Conservation (phyloP, 2,888 invertebrate species). For the Brachynemurus nebulosus region DNA sequence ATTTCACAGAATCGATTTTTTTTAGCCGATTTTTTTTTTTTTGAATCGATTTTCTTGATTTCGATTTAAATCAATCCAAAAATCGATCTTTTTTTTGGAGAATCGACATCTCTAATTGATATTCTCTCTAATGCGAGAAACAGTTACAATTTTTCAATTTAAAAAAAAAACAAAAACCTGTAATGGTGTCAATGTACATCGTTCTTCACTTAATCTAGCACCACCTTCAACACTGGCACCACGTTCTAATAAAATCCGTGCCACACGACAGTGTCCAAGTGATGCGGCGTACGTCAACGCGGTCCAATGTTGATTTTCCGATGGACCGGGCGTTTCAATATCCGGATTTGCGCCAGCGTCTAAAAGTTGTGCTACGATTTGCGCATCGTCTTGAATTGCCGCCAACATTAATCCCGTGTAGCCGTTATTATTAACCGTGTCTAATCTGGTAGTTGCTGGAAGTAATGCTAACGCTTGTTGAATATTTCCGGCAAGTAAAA, state of each 20-base stretch:
- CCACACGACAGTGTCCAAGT: constrained; percentile 37
- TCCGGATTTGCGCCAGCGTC: constrained; percentile 60
- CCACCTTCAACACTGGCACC: constrained; percentile 81
- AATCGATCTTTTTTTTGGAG: too few relatives aligned
- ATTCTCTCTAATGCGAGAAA: too few relatives aligned
- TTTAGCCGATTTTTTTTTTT: too few relatives aligned
- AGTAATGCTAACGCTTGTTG: constrained; percentile 63
- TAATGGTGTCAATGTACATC: constrained; percentile 74
- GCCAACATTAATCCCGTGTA: constrained; percentile 70
- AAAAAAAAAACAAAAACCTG: too few relatives aligned
- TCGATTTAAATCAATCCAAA: too few relatives aligned
- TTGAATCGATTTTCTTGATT: too few relatives aligned
- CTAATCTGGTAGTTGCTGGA: constrained; percentile 53
- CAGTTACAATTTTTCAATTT: too few relatives aligned
- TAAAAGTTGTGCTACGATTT: background rate
- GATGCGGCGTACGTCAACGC: constrained; percentile 73
- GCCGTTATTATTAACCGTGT: constrained; percentile 55
- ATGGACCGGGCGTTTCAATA: constrained; percentile 58
- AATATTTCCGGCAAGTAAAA: constrained; percentile 65
- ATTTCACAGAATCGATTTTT: too few relatives aligned
- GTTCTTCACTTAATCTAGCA: constrained; percentile 66
- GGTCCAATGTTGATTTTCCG: constrained; percentile 72
- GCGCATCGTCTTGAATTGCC: constrained; percentile 37
- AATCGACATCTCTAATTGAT: too few relatives aligned
- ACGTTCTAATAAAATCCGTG: constrained; percentile 54